Conservation (phyloP, 2,888 invertebrate species). For the Lasioglossum morio region DNA sequence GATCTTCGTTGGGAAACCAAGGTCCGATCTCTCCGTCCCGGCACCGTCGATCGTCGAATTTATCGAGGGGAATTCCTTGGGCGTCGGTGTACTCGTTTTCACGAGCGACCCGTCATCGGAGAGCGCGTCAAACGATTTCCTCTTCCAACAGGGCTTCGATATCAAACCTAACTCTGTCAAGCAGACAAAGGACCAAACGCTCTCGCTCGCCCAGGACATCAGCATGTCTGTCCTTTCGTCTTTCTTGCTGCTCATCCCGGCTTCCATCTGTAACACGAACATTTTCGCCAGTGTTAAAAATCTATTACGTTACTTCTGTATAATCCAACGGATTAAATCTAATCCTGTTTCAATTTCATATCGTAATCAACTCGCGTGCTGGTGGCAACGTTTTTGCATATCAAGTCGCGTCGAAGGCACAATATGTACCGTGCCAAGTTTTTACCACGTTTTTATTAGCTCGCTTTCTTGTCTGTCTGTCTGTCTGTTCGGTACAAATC, state of each 20-base stretch:
- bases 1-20: neutral
- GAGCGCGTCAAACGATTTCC: slow-evolving; percentile 7
- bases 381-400: too few relatives aligned
- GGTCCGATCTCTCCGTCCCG: neutral
- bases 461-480: too few relatives aligned
- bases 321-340: too few relatives aligned
- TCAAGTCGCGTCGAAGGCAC: too few relatives aligned
- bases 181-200: slow-evolving; percentile 71
- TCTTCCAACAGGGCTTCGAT: slow-evolving; percentile 31
- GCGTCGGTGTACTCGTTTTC: neutral
- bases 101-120: neutral
- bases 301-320: too few relatives aligned
- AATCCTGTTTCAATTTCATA: too few relatives aligned
- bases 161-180: slow-evolving; percentile 71
- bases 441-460: too few relatives aligned
- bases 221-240: neutral
- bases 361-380: too few relatives aligned
- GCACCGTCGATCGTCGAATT: neutral
- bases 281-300: neutral
- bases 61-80: slow-evolving; percentile 4
- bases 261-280: slow-evolving; percentile 36
- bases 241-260: neutral
- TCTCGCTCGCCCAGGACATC: slow-evolving; percentile 60
- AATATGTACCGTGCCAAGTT: too few relatives aligned
- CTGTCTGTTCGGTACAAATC: too few relatives aligned